Evolutionary conservation across 2,888 invertebrate genomes (phyloP), one percentile per base, ranked within the genome.

Genomic region (Trissonchulus sp.): DNA sequence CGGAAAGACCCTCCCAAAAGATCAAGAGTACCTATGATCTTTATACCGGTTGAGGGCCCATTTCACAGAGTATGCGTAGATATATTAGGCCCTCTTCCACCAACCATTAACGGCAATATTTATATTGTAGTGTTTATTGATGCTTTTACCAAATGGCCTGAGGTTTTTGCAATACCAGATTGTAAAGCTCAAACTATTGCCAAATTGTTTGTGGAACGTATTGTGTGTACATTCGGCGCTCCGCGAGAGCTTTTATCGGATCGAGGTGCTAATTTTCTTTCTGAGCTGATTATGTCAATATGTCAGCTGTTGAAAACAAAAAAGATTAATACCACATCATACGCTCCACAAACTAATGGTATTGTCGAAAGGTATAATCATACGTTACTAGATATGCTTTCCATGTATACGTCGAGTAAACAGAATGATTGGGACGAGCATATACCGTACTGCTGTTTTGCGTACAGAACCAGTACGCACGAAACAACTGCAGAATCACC

Each of bases 111-210:
- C 0, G 73, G 74, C 8, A 79, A 81, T n/a, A 76, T 78, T 65
- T 80, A 79, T 36, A 77, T 80, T 37, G 34, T 80, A 8, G 77
- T 76, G 1, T 74, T 77, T 1, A 78, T 76, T 28, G 76, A 77
- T 73, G 72, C 78, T 33, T 77, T 79, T 2, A 77, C 79, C 8
- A 74, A 77, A n/a, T 81, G 63, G 65, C 68, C 72, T 76, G 18
- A 79, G 80, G 77, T 77, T 74, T 33, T 82, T 63, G 77, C 83
- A 2, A 68, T 83, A 36, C 80, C 81, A 0, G 79, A 81, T 37
- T 81, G 81, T 63, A 78, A 79, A 62, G 80, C 82, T 0, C 76
- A 76, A 30, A 81, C 81, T 0, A 78, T 82, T n/a, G 81, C 82
- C 0, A 76, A 74, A 30, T 73, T 78, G 31, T 68, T 80, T 31